Percentiles rank a stretch among this genome's conserved stretches.
phyloP scores from a whole-genome alignment of 2,113 vertebrate species.

The Apodemus sylvaticus region DNA sequence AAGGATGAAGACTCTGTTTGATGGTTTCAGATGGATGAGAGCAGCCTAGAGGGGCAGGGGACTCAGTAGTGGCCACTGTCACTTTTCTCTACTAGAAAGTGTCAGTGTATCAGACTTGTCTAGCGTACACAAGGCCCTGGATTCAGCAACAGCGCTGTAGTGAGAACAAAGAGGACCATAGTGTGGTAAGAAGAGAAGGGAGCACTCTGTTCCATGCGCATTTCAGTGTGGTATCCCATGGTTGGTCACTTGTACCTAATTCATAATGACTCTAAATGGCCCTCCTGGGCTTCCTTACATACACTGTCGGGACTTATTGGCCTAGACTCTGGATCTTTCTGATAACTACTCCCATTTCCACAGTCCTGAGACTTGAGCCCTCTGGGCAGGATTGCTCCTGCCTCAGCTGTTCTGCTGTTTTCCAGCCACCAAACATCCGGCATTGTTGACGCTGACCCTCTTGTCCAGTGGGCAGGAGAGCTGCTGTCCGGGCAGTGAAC shows the following conservation, averaged over 20 bases:
- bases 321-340: slow-evolving; percentile 82
- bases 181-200: neutral
- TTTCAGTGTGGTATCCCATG: slow-evolving; percentile 38
- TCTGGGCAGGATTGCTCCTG: slow-evolving; percentile 86
- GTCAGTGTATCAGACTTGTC: neutral
- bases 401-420: slow-evolving; percentile 93
- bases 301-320: slow-evolving; percentile 52
- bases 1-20: neutral
- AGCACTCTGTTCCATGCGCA: neutral
- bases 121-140: neutral
- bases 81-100: neutral
- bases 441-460: slow-evolving; percentile 88
- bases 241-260: neutral
- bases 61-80: too few species aligned
- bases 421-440: slow-evolving; percentile 84
- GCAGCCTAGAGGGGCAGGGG: neutral
- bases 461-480: slow-evolving; percentile 84
- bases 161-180: neutral
- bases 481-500: slow-evolving; percentile 89
- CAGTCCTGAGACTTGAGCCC: slow-evolving; percentile 79
- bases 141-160: neutral
- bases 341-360: slow-evolving; percentile 77
- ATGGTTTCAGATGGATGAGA: neutral
- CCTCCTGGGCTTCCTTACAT: neutral
- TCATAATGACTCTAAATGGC: slow-evolving; percentile 33